A percentile compares a stretch with the other conserved stretches of the same genome.
Evolutionary conservation across 2,888 invertebrate species (phyloP).

Genomic region (Callimorpha dominula): DNA sequence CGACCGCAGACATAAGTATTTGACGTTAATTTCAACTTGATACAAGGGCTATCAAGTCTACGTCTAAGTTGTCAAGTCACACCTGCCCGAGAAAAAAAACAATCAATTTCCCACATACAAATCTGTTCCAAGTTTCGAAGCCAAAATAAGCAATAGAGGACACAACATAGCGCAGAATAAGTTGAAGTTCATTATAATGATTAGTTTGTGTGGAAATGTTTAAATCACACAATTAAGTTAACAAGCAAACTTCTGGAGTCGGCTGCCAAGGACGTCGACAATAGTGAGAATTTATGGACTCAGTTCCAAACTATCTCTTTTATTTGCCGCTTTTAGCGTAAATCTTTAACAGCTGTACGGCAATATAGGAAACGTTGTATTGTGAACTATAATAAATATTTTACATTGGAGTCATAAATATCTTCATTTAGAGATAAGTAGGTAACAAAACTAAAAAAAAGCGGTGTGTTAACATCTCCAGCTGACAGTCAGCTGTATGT

Average conservation of each 20-base stretch:
- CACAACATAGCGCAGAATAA: neutral
- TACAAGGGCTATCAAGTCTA: no score
- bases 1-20: no score
- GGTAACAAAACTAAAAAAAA: no score
- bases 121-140: neutral
- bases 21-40: no score
- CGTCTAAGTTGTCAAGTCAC: no score
- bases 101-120: neutral
- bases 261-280: slow-evolving; percentile 12
- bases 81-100: no score
- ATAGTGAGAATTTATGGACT: slow-evolving; percentile 14
- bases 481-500: no score
- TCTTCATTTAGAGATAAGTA: no score
- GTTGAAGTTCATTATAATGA: neutral
- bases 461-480: no score
- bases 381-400: no score
- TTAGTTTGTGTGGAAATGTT: slow-evolving; percentile 9
- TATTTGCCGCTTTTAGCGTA: neutral
- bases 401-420: no score
- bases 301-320: slow-evolving; percentile 15
- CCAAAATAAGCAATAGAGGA: neutral
- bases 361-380: no score
- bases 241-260: slow-evolving; percentile 22
- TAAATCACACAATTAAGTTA: slow-evolving; percentile 23
- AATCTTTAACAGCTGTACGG: neutral